Percentiles rank a stretch among this genome's conserved stretches.
These are phyloP conservation scores for Andrena flavipes DNA, from an alignment of 2,888 invertebrate genomes.

Conservation along the genomic window DNA sequence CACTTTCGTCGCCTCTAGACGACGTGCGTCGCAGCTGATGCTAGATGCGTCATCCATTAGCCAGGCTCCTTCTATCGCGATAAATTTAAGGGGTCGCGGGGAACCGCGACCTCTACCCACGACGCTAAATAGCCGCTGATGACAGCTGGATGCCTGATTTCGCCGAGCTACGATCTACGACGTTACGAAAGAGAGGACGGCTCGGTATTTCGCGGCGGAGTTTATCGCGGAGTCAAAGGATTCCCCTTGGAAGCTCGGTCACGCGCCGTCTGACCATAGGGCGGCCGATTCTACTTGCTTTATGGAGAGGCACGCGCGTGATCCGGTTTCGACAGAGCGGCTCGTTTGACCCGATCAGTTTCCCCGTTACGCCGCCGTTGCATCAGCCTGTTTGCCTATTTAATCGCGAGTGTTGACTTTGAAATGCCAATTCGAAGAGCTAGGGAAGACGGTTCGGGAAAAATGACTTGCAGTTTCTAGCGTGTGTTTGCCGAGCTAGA, in stretches of 20 bases:
- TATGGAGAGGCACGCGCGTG: neutral
- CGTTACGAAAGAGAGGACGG: too few relatives aligned
- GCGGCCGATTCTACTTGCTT: slow-evolving; percentile 13
- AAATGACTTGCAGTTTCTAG: slow-evolving; percentile 24
- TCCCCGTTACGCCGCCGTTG: neutral
- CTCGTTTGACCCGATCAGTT: neutral
- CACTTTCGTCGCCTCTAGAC: slow-evolving; percentile 42
- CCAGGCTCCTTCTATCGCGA: slow-evolving; percentile 5
- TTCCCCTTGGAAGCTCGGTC: neutral
- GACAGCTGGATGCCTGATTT: neutral
- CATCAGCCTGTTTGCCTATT: slow-evolving; percentile 10
- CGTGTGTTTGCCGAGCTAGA: slow-evolving; percentile 21
- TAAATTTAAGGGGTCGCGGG: slow-evolving; percentile 7
- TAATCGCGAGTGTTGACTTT: neutral
- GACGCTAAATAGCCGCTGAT: neutral
- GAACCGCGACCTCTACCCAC: neutral
- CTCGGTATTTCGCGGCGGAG: neutral
- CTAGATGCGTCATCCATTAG: slow-evolving; percentile 26
- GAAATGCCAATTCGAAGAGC: neutral
- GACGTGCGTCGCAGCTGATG: slow-evolving; percentile 50
- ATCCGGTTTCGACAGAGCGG: neutral
- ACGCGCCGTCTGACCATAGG: neutral
- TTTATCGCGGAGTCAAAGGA: neutral
- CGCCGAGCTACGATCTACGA: slow-evolving; percentile 11
- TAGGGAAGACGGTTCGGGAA: neutral